Conservation (phyloP, 64 coral and sea anemone genomes). For the Trachythela sp. region DNA sequence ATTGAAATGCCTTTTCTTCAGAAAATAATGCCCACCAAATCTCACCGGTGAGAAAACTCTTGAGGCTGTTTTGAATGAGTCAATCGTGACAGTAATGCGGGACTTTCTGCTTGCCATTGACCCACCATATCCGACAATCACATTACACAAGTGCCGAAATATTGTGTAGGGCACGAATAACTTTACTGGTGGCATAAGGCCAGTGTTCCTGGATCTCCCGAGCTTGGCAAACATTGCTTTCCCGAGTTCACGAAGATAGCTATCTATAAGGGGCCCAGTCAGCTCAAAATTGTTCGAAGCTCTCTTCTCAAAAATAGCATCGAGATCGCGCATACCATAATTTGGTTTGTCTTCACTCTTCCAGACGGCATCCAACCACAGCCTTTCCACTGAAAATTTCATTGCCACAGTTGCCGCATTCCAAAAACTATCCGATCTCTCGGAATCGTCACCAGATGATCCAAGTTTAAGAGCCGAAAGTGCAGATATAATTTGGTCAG, state of each 20-base stretch:
- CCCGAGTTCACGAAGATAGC: slow-evolving; percentile 18
- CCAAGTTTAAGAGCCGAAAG: not conserved
- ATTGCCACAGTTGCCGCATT: slow-evolving; percentile 27
- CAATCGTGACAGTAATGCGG: too few species aligned
- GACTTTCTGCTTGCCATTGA: too few species aligned
- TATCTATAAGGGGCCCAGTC: slow-evolving; percentile 21
- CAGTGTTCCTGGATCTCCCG: slow-evolving; percentile 5
- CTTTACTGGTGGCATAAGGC: not conserved
- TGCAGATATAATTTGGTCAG: not conserved
- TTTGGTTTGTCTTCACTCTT: slow-evolving; percentile 20
- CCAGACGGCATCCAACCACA: slow-evolving; percentile 10
- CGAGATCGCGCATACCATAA: slow-evolving; percentile 39
- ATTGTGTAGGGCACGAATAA: slow-evolving; percentile 21
- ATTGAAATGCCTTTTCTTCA: too few species aligned
- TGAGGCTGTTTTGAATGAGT: too few species aligned
- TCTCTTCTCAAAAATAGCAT: slow-evolving; percentile 34
- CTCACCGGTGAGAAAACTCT: too few species aligned
- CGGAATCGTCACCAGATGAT: too few species aligned
- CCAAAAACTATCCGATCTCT: slow-evolving; percentile 3
- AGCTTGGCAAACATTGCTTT: not conserved
- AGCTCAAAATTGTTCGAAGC: slow-evolving; percentile 43
- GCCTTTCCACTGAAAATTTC: slow-evolving; percentile 45
- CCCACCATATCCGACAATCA: too few species aligned
- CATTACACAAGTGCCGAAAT: not conserved
- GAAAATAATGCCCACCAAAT: too few species aligned